A percentile compares a stretch with the other conserved stretches of the same genome.
Evolutionary conservation across 1,140 invertebrate genomes (phyloP).

Genomic region (Odontomachus brunneus): DNA sequence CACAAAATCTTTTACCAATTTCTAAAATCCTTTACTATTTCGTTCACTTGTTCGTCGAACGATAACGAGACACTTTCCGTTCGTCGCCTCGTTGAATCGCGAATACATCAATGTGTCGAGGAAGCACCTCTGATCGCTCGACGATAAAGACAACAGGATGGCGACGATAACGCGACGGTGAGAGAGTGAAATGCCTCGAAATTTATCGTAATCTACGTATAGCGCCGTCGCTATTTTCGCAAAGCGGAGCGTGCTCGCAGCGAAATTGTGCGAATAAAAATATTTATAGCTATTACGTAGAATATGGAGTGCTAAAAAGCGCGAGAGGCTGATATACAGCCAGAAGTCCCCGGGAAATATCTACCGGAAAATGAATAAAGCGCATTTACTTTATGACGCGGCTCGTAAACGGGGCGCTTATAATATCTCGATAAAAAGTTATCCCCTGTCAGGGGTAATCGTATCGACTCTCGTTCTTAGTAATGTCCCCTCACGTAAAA

Average conservation of each 20-base stretch:
- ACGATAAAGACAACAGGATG: background rate
- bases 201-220: background rate
- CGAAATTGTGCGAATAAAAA: constrained; percentile 29
- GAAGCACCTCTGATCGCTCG: background rate
- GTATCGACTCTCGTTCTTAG: constrained; percentile 22
- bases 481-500: constrained; percentile 35
- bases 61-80: background rate
- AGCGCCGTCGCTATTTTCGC: background rate
- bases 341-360: constrained; percentile 4
- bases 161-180: background rate
- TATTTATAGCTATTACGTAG: constrained; percentile 21
- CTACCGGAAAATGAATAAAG: constrained; percentile 47
- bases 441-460: constrained; percentile 22
- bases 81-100: background rate
- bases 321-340: constrained; percentile 3
- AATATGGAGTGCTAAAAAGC: background rate
- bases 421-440: constrained; percentile 55
- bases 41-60: background rate
- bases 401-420: constrained; percentile 35
- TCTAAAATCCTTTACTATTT: too few species aligned
- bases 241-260: background rate
- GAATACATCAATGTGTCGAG: background rate
- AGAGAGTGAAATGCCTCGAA: background rate
- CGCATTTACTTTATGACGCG: constrained; percentile 42
- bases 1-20: constrained; percentile 40